A percentile compares a stretch with the other conserved stretches of the same genome.
phyloP scores from a whole-genome alignment of 2,888 invertebrate species.

The Cantharis nigra region DNA sequence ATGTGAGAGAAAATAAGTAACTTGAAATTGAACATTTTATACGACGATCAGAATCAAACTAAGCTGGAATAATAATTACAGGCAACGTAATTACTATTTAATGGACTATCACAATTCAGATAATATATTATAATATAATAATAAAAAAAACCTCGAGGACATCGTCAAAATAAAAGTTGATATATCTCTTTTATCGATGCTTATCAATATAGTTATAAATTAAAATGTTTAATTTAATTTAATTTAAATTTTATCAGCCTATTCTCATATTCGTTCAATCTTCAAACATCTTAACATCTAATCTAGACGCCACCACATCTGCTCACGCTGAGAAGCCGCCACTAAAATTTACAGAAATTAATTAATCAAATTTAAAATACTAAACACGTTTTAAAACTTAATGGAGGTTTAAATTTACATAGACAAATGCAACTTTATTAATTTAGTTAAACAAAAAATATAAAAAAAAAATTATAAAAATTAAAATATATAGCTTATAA shows the following conservation, averaged over 20 bases:
- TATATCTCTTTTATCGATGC: neutral
- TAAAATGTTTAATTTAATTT: too few relatives aligned
- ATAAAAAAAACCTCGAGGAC: neutral
- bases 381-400: neutral
- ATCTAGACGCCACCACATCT: too few relatives aligned
- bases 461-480: neutral
- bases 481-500: neutral
- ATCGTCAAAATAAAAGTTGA: neutral
- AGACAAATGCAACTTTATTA: neutral
- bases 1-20: neutral
- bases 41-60: neutral
- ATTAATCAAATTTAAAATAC: neutral
- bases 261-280: too few relatives aligned
- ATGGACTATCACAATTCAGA: neutral
- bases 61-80: neutral
- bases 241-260: too few relatives aligned
- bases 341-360: neutral
- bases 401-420: neutral
- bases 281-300: too few relatives aligned
- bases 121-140: neutral
- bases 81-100: neutral
- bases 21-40: neutral
- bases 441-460: neutral
- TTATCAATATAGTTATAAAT: too few relatives aligned
- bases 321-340: too few relatives aligned